These are phyloP conservation scores for Schrankia costaestrigalis DNA, from an alignment of 2,888 invertebrate genomes.

Conservation along the genomic window DNA sequence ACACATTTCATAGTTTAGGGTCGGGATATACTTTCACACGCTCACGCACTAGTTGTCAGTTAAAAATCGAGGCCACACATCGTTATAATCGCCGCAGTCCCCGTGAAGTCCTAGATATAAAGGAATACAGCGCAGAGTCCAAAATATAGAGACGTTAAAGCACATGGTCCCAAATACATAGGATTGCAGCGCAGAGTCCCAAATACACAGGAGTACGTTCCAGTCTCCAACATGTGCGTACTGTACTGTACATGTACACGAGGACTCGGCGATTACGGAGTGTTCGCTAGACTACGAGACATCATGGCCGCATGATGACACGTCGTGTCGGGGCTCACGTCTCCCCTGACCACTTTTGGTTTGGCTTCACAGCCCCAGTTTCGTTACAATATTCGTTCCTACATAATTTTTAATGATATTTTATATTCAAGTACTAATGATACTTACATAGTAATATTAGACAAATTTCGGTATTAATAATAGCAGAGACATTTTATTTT, in stretches of 20 bases:
- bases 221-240: too few species aligned
- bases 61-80: slow-evolving; percentile 78
- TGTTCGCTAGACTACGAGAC: slow-evolving; percentile 59
- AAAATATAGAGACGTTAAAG: slow-evolving; percentile 10
- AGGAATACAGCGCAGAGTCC: slow-evolving; percentile 16
- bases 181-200: too few species aligned
- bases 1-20: slow-evolving; percentile 77
- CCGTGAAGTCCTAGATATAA: slow-evolving; percentile 23
- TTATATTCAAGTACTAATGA: slow-evolving; percentile 36
- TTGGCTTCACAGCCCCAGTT: slow-evolving; percentile 70
- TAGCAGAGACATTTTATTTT: slow-evolving; percentile 32
- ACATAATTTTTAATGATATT: slow-evolving; percentile 54
- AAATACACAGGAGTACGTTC: too few species aligned
- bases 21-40: slow-evolving; percentile 48
- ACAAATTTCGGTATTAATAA: slow-evolving; percentile 35
- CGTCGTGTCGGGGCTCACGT: too few species aligned
- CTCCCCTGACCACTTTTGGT: too few species aligned
- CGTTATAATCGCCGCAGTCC: slow-evolving; percentile 54
- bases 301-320: slow-evolving; percentile 79
- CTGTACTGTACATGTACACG: slow-evolving; percentile 17
- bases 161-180: too few species aligned
- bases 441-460: slow-evolving; percentile 37
- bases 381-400: slow-evolving; percentile 55
- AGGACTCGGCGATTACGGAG: slow-evolving; percentile 55
- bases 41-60: slow-evolving; percentile 47